Base-by-base conservation (phyloP, 2,797 vertebrate species). In the Ciconia nigra region DNA sequence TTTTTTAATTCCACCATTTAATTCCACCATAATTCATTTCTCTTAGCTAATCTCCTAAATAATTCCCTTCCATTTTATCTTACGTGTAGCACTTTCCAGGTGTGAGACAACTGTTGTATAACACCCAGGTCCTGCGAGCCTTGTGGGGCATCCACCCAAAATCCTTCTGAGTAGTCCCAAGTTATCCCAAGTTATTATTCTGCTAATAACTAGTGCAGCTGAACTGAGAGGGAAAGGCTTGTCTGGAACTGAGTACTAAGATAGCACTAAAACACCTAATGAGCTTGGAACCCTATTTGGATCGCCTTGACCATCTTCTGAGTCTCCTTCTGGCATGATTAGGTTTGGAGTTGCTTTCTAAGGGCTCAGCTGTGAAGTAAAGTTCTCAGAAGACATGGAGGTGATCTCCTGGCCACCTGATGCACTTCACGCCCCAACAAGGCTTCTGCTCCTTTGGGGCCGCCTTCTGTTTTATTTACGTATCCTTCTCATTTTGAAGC, bases 111-210 rank as follows among this genome's bases (percentile, higher is more conserved):
- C 9, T 25, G 5, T n/a, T 83, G 8, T 58, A 9, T 51, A 47
- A 5, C 22, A 37, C 3, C 7, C 13, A 51, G 5, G 5, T 70
- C 25, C 35, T 41, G 39, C 2, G 1, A 82, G 1, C 3, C 6
- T 28, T 25, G 4, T 49, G 28, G 13, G 16, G 49, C 41, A 61
- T 2, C 4, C 21, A 29, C 7, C 12, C 26, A 13, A 51, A 84
- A 80, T 79, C 26, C 24, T 46, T 65, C 39, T 51, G 24, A 55
- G 8, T 21, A n/a, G 11, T 52, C 28, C 1, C 26, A n/a, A 31
- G 9, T 39, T 39, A 39, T 39, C 37, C 37, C 37, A 39, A 39
- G 37, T 10, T 39, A 39, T 39, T 39, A 39, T 15, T 80, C 33
- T 74, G 35, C 15, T 57, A 74, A 25, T 31, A 59, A 28, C 8